phyloP scores from a whole-genome alignment of 2,888 invertebrate genomes.

The Fissipunctia ypsillon region DNA sequence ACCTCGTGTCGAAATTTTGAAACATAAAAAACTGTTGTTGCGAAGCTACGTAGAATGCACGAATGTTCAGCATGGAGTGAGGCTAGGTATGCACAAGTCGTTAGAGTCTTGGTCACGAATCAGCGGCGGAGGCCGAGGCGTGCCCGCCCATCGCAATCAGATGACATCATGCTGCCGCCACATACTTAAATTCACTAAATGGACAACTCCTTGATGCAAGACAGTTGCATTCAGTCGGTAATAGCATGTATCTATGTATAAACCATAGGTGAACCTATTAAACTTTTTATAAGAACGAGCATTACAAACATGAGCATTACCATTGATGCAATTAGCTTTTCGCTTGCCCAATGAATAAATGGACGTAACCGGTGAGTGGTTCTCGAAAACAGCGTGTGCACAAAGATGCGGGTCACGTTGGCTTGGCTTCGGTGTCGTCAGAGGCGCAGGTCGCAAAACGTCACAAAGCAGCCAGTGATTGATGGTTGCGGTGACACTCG shows the following conservation, averaged over 20 bases:
- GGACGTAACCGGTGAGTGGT: neutral
- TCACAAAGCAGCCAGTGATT: slow-evolving; percentile 85
- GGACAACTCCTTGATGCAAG: slow-evolving; percentile 66
- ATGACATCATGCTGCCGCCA: slow-evolving; percentile 82
- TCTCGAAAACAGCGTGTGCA: slow-evolving; percentile 23
- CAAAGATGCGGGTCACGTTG: slow-evolving; percentile 60
- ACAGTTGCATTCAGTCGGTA: slow-evolving; percentile 55
- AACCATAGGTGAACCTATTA: neutral
- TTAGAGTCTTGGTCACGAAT: slow-evolving; percentile 80
- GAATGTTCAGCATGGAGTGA: slow-evolving; percentile 75
- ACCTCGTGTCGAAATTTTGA: slow-evolving; percentile 43
- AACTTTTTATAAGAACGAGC: neutral
- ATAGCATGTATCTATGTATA: slow-evolving; percentile 4
- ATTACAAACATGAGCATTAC: neutral
- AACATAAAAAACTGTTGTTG: slow-evolving; percentile 68
- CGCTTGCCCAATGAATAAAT: slow-evolving; percentile 12
- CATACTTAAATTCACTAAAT: slow-evolving; percentile 71
- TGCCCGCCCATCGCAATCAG: slow-evolving; percentile 83
- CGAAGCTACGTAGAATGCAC: slow-evolving; percentile 69
- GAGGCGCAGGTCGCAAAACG: slow-evolving; percentile 81
- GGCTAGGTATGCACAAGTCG: slow-evolving; percentile 78
- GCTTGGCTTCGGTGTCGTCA: slow-evolving; percentile 60
- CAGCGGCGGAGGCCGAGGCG: slow-evolving; percentile 76
- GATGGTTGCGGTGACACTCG: slow-evolving; percentile 87
- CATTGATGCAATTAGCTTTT: neutral